A percentile compares a stretch with the other conserved stretches of the same genome.
Conservation (phyloP, 2,888 invertebrate genomes). For the Charanyca ferruginea region DNA sequence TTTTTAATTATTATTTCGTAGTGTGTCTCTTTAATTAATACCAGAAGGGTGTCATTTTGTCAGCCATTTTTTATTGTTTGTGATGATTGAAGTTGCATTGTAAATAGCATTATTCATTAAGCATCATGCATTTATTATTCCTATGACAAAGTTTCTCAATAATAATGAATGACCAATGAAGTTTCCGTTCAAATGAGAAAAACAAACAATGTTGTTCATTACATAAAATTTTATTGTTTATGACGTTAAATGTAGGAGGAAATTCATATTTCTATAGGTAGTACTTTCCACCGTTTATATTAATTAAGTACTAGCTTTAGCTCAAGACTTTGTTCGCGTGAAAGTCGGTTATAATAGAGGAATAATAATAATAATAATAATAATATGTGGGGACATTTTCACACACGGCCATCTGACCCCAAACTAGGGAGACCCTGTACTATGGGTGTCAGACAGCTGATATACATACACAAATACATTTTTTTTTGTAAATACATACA, state of each 20-base stretch:
- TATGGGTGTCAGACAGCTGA: too few relatives aligned
- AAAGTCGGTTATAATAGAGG: too few relatives aligned
- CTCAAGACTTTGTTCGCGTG: too few relatives aligned
- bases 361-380: too few relatives aligned
- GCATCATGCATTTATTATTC: neutral
- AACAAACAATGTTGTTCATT: slow-evolving; percentile 6
- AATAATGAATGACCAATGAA: slow-evolving; percentile 3
- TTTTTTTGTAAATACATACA: too few relatives aligned
- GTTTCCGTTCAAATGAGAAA: neutral
- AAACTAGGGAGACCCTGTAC: too few relatives aligned
- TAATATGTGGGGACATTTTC: too few relatives aligned
- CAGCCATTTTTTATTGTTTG: too few relatives aligned
- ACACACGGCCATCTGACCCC: too few relatives aligned
- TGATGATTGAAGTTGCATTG: too few relatives aligned
- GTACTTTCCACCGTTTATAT: neutral
- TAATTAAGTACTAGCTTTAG: too few relatives aligned
- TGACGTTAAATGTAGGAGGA: neutral
- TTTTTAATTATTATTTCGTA: slow-evolving; percentile 51
- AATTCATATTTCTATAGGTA: neutral
- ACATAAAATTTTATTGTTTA: neutral
- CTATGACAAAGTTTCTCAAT: neutral
- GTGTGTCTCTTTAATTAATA: slow-evolving; percentile 2
- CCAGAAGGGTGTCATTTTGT: neutral
- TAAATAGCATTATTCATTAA: neutral
- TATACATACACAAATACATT: too few relatives aligned